Base-by-base conservation (phyloP, 2,797 vertebrate species). In the Dipus sagitta region DNA sequence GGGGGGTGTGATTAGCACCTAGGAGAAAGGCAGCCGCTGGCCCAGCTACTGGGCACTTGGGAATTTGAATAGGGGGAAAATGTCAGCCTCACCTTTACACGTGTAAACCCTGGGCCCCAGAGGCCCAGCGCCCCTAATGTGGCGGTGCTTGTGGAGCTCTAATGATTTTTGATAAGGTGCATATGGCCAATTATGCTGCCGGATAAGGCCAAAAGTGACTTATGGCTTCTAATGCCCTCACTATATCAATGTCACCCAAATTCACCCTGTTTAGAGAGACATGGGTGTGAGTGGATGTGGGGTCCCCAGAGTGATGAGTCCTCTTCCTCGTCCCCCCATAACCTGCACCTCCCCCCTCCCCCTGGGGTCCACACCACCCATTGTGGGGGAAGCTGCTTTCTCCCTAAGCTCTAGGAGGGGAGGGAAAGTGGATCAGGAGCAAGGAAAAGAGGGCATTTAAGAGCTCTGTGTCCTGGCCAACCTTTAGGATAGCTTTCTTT, bases 231-330 rank as follows among this genome's bases (percentile, higher is more conserved):
- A 98, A 98, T 98, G 97, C 97, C 96, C 96, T 95, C 98, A 98
- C 98, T 98, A 96, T 96, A 98, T 98, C 98, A 98, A 98, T 95
- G 98, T 98, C 98, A 98, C 84, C 92, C 96, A 88, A 92, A 94
- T 96, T 97, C 94, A 0, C 93, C 93, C 95, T 90, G 90, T 96
- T 95, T 85, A 88, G 94, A 88, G 94, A 96, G 94, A 94, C 24
- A 1, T 91, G 85, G 88, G 92, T 94, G 78, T 76, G 84, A 93
- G 91, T 24, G 42, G 82, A 86, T 9, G 24, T 54, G 82, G 82
- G 83, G 52, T 72, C 78, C 89, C 91, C 94, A 32, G n/a, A n/a
- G 88, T 81, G 52, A 82, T 12, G 13, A 81, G 83, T 47, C 79
- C 82, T 77, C 47, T 42, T 64, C 24, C 62, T 52, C 6, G 6